Evolutionary conservation across 1,140 invertebrate genomes (phyloP).

Genomic region (Temnothorax curvispinosus): DNA sequence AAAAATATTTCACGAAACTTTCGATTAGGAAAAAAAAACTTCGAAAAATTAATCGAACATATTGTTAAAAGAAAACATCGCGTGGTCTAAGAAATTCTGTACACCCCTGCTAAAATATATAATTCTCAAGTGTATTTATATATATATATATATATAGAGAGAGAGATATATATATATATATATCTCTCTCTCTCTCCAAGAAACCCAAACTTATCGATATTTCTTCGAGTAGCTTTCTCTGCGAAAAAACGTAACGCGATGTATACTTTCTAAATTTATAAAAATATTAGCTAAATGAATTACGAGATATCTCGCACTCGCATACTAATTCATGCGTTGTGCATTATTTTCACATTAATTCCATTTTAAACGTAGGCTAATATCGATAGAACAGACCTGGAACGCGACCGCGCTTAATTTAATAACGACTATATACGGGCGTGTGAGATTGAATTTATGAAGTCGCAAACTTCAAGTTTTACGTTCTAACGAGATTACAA

Average conservation of each 20-base stretch:
- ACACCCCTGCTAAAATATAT: not conserved
- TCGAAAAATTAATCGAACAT: not conserved
- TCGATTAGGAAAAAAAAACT: not conserved
- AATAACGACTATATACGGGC: slow-evolving; percentile 53
- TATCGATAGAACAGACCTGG: slow-evolving; percentile 53
- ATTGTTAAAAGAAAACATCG: not conserved
- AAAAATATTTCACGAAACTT: not conserved
- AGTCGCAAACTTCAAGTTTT: slow-evolving; percentile 58
- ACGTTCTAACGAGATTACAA: slow-evolving; percentile 55
- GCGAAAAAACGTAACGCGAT: not conserved
- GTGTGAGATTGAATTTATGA: slow-evolving; percentile 60
- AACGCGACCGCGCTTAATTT: slow-evolving; percentile 54
- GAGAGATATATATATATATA: not conserved
- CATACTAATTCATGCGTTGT: slow-evolving; percentile 15
- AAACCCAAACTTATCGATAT: not conserved
- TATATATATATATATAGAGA: no score
- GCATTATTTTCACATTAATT: slow-evolving; percentile 46
- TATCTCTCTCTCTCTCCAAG: no score
- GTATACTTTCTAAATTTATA: not conserved
- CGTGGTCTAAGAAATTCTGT: not conserved
- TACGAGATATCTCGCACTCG: not conserved
- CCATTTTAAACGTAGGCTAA: slow-evolving; percentile 32
- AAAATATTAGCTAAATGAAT: not conserved
- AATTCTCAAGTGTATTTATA: not conserved
- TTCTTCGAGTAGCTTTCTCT: not conserved